These are phyloP conservation scores for Leiothrix lutea DNA, from an alignment of 2,113 vertebrate genomes.

Conservation along the genomic window DNA sequence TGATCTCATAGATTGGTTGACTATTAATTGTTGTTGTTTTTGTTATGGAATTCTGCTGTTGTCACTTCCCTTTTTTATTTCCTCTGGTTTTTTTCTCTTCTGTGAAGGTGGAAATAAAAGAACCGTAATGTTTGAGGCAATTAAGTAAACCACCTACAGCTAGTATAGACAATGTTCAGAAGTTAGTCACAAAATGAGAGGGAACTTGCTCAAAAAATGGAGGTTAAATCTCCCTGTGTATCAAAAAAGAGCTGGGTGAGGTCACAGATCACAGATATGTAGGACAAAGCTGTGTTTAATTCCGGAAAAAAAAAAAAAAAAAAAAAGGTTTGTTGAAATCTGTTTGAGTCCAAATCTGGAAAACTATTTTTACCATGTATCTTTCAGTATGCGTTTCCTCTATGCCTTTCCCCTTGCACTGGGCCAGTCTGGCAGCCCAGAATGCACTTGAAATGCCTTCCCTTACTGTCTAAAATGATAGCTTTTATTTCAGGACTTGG, in stretches of 20 bases:
- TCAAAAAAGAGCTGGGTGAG: neutral
- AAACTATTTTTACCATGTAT: constrained; percentile 8
- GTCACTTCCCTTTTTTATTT: neutral
- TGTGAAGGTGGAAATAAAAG: neutral
- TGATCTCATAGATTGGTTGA: neutral
- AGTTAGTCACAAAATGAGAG: neutral
- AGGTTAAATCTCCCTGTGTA: neutral
- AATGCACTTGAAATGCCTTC: constrained; percentile 19
- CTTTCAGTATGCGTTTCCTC: neutral
- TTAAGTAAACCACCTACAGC: neutral
- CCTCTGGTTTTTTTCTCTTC: rapidly evolving
- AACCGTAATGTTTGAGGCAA: neutral
- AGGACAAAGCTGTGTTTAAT: neutral
- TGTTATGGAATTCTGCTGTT: neutral
- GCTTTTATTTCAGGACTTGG: constrained; percentile 43
- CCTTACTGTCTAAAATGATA: neutral
- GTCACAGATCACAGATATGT: neutral
- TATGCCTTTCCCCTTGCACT: neutral
- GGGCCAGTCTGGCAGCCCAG: neutral
- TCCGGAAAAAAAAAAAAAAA: neutral
- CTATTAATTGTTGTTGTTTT: neutral
- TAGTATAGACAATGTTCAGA: neutral
- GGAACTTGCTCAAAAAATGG: neutral
- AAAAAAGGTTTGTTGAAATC: neutral
- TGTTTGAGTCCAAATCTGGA: neutral